Percentiles rank a stretch among this genome's conserved stretches.
These are phyloP conservation scores for Cochlearius cochlearius DNA, from an alignment of 2,113 vertebrate genomes.

Conservation along the genomic window DNA sequence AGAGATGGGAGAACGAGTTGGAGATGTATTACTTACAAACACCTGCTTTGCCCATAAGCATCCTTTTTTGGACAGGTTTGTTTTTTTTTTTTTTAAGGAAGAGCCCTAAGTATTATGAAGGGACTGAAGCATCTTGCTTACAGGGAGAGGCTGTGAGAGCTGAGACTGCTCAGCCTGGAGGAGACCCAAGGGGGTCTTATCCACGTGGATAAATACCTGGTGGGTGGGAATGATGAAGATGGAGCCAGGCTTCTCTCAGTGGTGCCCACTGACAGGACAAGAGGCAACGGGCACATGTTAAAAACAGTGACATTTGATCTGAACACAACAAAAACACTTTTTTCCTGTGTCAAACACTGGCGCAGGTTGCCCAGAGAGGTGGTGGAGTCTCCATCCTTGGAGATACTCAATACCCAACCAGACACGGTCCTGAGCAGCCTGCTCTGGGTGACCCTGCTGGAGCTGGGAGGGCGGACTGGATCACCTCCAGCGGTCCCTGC, in stretches of 20 bases:
- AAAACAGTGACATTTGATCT: not conserved
- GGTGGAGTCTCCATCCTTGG: not conserved
- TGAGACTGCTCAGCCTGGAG: not conserved
- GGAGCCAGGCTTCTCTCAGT: not conserved
- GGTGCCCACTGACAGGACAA: not conserved
- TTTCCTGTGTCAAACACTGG: not conserved
- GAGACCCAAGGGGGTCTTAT: not conserved
- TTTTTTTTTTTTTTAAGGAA: not conserved
- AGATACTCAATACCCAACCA: not conserved
- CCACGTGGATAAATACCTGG: not conserved
- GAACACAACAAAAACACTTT: not conserved
- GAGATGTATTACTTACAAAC: not conserved
- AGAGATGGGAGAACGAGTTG: not conserved
- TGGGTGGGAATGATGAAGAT: not conserved
- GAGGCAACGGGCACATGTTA: not conserved
- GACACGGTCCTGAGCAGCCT: fast-evolving
- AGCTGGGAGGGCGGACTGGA: not conserved
- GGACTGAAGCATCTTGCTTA: not conserved
- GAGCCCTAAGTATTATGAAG: not conserved
- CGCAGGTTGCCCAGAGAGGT: fast-evolving
- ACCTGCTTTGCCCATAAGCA: not conserved
- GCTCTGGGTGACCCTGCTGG: not conserved
- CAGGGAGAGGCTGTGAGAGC: not conserved
- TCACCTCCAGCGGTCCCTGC: not conserved
- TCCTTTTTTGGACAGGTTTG: not conserved